Evolutionary conservation across 2,797 vertebrate genomes (phyloP).

Genomic region (Rhincodon typus): DNA sequence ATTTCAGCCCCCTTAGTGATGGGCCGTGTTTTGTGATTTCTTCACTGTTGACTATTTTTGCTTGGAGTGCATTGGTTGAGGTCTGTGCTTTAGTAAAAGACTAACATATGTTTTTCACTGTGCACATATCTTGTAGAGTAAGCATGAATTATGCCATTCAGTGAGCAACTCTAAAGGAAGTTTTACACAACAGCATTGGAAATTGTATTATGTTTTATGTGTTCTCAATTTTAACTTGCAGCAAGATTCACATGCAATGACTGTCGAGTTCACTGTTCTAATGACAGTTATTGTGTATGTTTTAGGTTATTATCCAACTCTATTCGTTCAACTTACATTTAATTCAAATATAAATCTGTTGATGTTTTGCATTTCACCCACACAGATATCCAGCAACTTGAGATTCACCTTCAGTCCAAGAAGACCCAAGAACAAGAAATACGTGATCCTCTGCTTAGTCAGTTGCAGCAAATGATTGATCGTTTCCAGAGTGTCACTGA

Average conservation of each 20-base stretch:
- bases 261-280: neutral
- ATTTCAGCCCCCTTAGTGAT: neutral
- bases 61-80: neutral
- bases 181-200: neutral
- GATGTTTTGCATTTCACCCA: constrained; percentile 18
- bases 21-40: neutral
- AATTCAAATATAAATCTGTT: neutral
- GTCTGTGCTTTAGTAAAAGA: neutral
- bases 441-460: constrained; percentile 72
- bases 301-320: neutral
- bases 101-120: neutral
- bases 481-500: constrained; percentile 76
- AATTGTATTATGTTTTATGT: neutral
- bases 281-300: neutral
- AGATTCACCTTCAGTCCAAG: constrained; percentile 77
- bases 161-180: neutral
- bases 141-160: neutral
- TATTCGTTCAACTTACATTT: neutral
- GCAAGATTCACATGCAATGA: neutral
- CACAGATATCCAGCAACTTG: constrained; percentile 86
- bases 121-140: neutral
- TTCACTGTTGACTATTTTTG: neutral
- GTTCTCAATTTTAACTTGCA: neutral
- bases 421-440: constrained; percentile 80
- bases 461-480: constrained; percentile 80